These are phyloP conservation scores for Zygothrica quintamaculata DNA, from an alignment of 2,888 invertebrate species.

Conservation along the genomic window DNA sequence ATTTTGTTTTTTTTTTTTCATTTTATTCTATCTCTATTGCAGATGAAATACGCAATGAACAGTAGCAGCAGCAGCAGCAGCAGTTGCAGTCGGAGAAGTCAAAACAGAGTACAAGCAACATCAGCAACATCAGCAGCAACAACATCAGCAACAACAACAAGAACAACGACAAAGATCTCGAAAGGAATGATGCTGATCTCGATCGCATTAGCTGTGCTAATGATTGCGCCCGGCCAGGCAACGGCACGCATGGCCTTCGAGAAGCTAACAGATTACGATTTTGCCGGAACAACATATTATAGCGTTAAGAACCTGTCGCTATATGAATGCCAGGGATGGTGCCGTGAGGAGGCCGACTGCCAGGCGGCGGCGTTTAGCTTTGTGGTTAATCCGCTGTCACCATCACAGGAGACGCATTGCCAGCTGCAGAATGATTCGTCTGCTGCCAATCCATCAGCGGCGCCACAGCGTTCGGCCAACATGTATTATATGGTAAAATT, in stretches of 20 bases:
- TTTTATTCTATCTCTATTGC: conserved; percentile 15
- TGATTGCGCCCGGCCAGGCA: conserved; percentile 45
- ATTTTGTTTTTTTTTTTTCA: not conserved
- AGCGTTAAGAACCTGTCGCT: conserved; percentile 95
- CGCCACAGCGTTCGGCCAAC: conserved; percentile 93
- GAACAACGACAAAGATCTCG: conserved; percentile 25
- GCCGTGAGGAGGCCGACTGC: conserved; percentile 95
- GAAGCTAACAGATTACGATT: conserved; percentile 96
- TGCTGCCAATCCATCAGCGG: conserved; percentile 94
- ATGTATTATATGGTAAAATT: conserved; percentile 98
- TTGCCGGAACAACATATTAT: conserved; percentile 95
- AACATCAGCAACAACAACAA: conserved; percentile 9
- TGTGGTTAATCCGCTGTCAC: conserved; percentile 95
- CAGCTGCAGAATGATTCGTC: conserved; percentile 96
- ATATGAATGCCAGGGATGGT: conserved; percentile 98
- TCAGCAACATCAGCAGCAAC: conserved; percentile 12
- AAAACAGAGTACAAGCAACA: conserved; percentile 20
- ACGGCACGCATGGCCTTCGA: conserved; percentile 94
- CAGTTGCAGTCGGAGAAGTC: conserved; percentile 20
- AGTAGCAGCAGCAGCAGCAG: conserved; percentile 33
- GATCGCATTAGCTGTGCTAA: conserved; percentile 42
- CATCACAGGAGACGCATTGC: conserved; percentile 95
- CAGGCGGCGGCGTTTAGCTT: conserved; percentile 97
- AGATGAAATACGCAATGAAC: conserved; percentile 43
- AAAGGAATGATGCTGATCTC: conserved; percentile 38